Conservation (phyloP, 2,888 invertebrate genomes). For the Protophormia terraenovae region DNA sequence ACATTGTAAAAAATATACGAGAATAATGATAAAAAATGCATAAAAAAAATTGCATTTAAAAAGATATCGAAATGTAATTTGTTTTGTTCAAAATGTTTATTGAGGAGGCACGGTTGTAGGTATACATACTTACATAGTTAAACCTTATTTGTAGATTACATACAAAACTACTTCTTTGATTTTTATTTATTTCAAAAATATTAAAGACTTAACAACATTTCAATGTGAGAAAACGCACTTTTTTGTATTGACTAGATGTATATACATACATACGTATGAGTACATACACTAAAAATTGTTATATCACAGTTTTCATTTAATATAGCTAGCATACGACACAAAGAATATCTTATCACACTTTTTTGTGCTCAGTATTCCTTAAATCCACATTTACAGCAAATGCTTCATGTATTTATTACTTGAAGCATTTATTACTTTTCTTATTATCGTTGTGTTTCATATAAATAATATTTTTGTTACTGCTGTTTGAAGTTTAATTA, state of each 20-base stretch:
- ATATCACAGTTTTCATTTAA: slow-evolving; percentile 63
- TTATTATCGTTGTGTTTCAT: background rate
- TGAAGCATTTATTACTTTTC: background rate
- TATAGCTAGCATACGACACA: slow-evolving; percentile 9
- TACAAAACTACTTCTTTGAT: background rate
- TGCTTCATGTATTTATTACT: background rate
- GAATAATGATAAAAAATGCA: background rate
- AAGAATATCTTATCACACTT: background rate
- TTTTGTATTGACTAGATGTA: slow-evolving; percentile 8
- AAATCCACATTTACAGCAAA: background rate
- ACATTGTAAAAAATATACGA: background rate
- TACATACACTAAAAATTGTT: slow-evolving; percentile 53
- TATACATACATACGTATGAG: background rate
- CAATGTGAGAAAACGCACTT: slow-evolving; percentile 31
- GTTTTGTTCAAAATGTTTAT: background rate
- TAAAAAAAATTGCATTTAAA: background rate
- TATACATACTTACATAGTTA: slow-evolving; percentile 47
- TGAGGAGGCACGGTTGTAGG: too few relatives aligned
- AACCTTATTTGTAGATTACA: background rate
- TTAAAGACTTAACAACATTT: background rate
- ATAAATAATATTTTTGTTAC: background rate
- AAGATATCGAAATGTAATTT: background rate
- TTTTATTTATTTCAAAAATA: background rate
- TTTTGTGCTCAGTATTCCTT: background rate
- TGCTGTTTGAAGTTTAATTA: slow-evolving; percentile 11